Base-by-base conservation (phyloP, 2,113 vertebrate species). In the Sakesphorus luctuosus region DNA sequence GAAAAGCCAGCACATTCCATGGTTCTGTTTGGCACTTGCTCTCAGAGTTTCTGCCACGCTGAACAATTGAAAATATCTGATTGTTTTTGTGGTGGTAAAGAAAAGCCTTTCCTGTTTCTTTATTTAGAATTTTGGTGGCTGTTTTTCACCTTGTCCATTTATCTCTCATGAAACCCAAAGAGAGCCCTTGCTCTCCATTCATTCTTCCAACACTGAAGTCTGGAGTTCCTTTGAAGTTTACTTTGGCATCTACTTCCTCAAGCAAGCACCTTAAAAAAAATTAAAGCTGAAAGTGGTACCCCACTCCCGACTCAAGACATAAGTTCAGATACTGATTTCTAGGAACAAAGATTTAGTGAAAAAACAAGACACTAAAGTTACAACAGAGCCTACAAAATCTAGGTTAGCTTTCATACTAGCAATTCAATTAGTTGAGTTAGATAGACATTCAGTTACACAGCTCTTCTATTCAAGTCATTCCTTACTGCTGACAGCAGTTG, bases 241-340 rank as follows among this genome's bases (percentile, higher is more conserved):
- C 96, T 96, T 95, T 96, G 96, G 96, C 94, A 97, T 97, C 94
- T 96, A 96, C 96, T 94, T 97, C 96, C 95, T 97, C 96, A 96
- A 96, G 94, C 96, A 96, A 96, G 94, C 94, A 96, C 94, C 94
- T 97, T 94, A 94, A 95, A 90, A 93, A 87, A 87, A 88, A 88
- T 80, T 90, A 89, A 95, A 96, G 90, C 93, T 93, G 92, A 92
- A 93, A 94, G 90, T 94, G 96, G 96, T 58, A 87, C 46, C 79
- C 94, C 93, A 94, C 92, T 97, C 94, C 96, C 92, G 88, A 96
- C 83, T 97, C 86, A 92, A 94, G 83, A 96, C 88, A 7, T 80
- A 95, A 93, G 11, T 93, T 96, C 84, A 94, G 80, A 95, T 95
- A 96, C 0, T 86, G 90, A 93, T 72, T 95, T 96, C 95, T 92